phyloP scores from a whole-genome alignment of 64 coral and sea anemone species.

The Stichodactyla helianthus region DNA sequence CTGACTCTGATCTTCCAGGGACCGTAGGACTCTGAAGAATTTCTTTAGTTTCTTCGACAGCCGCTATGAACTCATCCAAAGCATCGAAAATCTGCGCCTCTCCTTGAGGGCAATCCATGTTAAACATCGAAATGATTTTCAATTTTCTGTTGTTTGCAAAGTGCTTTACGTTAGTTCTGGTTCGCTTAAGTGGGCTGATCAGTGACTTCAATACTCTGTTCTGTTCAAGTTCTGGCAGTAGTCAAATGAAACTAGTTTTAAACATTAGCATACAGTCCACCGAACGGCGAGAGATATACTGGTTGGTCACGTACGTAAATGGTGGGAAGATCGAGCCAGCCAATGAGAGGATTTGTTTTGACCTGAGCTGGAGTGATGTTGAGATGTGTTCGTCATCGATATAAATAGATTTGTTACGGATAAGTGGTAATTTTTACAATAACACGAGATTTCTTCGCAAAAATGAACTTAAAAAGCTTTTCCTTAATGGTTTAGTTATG shows the following conservation, averaged over 20 bases:
- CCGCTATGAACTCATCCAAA: constrained; percentile 85
- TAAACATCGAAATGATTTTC: background rate
- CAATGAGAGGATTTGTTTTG: background rate
- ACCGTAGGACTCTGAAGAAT: constrained; percentile 76
- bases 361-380: background rate
- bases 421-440: background rate
- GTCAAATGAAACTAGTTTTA: background rate
- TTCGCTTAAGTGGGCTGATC: background rate
- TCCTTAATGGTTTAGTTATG: background rate
- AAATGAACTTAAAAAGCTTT: background rate
- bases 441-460: background rate
- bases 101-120: constrained; percentile 19
- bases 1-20: constrained; percentile 44
- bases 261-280: background rate
- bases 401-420: background rate
- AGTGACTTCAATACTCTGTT: background rate
- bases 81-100: constrained; percentile 63
- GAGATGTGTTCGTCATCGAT: background rate
- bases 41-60: constrained; percentile 89
- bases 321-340: background rate
- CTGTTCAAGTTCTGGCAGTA: background rate
- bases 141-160: background rate
- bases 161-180: background rate
- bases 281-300: background rate
- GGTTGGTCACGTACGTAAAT: background rate